Conservation (phyloP, 2,888 invertebrate species). For the Nomada ferruginata region DNA sequence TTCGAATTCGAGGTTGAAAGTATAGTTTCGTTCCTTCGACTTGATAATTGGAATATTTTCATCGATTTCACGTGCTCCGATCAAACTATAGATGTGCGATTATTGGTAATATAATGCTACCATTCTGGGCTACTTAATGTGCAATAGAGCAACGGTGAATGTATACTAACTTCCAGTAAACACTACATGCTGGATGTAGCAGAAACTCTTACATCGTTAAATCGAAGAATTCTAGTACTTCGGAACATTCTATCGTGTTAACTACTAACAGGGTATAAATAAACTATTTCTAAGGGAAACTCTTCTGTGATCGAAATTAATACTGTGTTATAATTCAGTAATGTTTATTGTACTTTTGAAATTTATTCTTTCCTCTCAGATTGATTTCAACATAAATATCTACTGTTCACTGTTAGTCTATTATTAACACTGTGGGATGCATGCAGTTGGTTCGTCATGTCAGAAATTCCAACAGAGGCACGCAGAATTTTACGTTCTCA, state of each 20-base stretch:
- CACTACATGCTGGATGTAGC: constrained; percentile 75
- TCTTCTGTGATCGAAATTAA: background rate
- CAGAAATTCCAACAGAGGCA: background rate
- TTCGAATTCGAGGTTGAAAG: constrained; percentile 8
- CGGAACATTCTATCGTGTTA: background rate
- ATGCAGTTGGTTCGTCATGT: constrained; percentile 40
- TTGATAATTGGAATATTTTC: background rate
- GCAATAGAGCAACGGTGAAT: constrained; percentile 64
- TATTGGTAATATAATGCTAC: background rate
- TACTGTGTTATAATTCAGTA: too few relatives aligned
- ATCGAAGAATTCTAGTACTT: constrained; percentile 9
- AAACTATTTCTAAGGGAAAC: constrained; percentile 38
- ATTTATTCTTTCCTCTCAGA: background rate
- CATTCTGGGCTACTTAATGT: constrained; percentile 63
- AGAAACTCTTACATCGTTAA: constrained; percentile 40
- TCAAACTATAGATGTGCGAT: constrained; percentile 37
- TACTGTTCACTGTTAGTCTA: constrained; percentile 11
- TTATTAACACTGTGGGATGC: constrained; percentile 25
- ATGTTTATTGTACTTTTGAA: background rate
- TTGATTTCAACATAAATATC: background rate
- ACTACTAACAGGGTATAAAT: constrained; percentile 16
- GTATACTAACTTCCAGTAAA: constrained; percentile 48
- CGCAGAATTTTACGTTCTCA: constrained; percentile 16
- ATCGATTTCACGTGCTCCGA: constrained; percentile 49
- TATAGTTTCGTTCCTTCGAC: background rate